Conservation (phyloP, 1,140 invertebrate genomes). For the Bombyx mori region ASM3026992v2 NC_085119.1:6862001-6862500, state of each 20-base stretch:
- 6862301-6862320: no score
- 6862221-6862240: no score
- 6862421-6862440: slow-evolving; percentile 37
- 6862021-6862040: slow-evolving; percentile 39
- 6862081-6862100: slow-evolving; percentile 61
- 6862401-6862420: slow-evolving; percentile 37
- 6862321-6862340: no score
- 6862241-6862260: no score
- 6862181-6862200: neutral
- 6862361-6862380: slow-evolving; percentile 18
- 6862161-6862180: slow-evolving; percentile 25
- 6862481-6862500: slow-evolving; percentile 40
- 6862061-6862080: slow-evolving; percentile 60
- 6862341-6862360: no score
- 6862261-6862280: no score
- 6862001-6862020: slow-evolving; percentile 46
- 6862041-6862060: slow-evolving; percentile 57
- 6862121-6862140: neutral
- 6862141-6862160: no score
- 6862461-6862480: slow-evolving; percentile 55
- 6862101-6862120: slow-evolving; percentile 50
- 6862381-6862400: slow-evolving; percentile 42
- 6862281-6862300: no score
- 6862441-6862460: slow-evolving; percentile 57
- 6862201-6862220: neutral